Conservation (phyloP, 2,113 vertebrate genomes). For the Bubo scandiacus region DNA sequence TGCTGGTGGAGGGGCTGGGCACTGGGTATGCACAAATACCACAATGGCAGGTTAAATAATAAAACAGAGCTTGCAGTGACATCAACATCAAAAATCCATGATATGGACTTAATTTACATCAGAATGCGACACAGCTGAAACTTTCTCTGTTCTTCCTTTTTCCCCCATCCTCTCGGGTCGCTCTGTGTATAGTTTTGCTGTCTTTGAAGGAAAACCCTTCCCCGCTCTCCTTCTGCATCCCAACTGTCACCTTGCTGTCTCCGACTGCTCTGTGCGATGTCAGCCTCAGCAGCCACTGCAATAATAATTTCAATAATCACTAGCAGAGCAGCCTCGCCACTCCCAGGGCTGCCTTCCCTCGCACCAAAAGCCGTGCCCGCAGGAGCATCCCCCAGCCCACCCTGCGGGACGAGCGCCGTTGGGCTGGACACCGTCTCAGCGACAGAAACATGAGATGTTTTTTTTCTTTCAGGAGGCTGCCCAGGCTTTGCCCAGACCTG, state of each 20-base stretch:
- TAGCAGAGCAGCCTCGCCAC: background rate
- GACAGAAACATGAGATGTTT: background rate
- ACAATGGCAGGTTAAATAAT: background rate
- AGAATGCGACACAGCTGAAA: background rate
- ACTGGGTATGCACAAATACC: background rate
- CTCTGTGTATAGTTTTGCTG: background rate
- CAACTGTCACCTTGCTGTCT: background rate
- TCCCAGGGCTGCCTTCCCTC: background rate
- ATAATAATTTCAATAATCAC: background rate
- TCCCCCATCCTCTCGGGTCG: rapidly evolving
- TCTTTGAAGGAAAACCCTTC: background rate
- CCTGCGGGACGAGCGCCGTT: background rate
- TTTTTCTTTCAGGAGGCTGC: background rate
- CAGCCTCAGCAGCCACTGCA: background rate
- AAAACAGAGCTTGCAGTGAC: background rate
- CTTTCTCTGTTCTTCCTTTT: background rate
- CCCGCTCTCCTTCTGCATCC: background rate
- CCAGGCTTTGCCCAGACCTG: background rate
- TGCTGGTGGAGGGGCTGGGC: background rate
- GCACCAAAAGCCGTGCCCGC: background rate
- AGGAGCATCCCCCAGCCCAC: background rate
- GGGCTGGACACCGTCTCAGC: background rate
- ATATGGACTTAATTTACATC: background rate
- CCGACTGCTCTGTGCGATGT: background rate
- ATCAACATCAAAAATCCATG: background rate